Evolutionary conservation across 23 tunicate species (phyloP).

Genomic region (Styela clava): DNA sequence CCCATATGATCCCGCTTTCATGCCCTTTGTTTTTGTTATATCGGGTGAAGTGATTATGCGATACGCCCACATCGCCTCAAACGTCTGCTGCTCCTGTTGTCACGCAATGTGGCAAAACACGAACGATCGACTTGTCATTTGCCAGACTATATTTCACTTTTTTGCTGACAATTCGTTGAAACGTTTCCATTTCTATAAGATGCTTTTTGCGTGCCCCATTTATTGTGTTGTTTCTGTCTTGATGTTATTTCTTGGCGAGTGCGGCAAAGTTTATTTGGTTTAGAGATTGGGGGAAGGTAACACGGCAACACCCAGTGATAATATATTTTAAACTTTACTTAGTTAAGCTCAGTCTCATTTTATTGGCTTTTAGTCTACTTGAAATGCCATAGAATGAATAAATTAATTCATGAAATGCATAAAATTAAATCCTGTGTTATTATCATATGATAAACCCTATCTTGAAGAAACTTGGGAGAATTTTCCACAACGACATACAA

Average conservation of each 20-base stretch:
- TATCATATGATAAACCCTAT: too few relatives aligned
- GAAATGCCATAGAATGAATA: too few relatives aligned
- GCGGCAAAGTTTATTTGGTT: background rate
- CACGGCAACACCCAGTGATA: background rate
- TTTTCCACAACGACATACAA: too few relatives aligned
- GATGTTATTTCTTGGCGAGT: background rate
- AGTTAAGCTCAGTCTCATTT: too few relatives aligned
- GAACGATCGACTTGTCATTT: background rate
- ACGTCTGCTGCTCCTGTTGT: background rate
- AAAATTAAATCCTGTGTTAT: too few relatives aligned
- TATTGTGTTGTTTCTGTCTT: background rate
- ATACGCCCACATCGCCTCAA: constrained; percentile 12
- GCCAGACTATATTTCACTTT: background rate
- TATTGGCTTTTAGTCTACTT: too few relatives aligned
- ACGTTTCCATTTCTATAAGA: background rate
- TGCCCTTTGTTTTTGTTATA: background rate
- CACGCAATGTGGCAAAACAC: constrained; percentile 12
- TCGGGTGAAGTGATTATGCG: constrained; percentile 1
- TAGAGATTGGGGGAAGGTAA: background rate
- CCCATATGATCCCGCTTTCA: constrained; percentile 6
- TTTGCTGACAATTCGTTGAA: background rate
- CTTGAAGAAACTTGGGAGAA: too few relatives aligned
- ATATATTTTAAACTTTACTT: background rate
- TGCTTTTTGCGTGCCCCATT: background rate
- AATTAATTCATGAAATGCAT: too few relatives aligned